Conservation (phyloP, 2,888 invertebrate species). For the Psylliodes chrysocephalus region DNA sequence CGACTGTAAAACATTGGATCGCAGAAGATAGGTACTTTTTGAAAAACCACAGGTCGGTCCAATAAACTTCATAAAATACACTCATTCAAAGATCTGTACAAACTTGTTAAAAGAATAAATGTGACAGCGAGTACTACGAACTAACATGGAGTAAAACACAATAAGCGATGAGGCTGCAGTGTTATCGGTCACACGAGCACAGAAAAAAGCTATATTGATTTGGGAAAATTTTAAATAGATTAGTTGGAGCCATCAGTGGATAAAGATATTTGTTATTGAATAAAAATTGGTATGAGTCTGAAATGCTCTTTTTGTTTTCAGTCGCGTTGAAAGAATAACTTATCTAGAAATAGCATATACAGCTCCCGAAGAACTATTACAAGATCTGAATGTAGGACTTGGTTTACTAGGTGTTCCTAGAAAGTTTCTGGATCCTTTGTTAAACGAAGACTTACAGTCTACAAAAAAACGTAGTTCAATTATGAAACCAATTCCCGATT, state of each 20-base stretch:
- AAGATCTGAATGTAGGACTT: slow-evolving; percentile 64
- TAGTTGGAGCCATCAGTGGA: background rate
- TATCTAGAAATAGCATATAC: slow-evolving; percentile 69
- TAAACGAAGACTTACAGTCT: slow-evolving; percentile 59
- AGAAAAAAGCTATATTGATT: background rate
- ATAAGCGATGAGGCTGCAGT: too few species aligned
- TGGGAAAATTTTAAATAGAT: background rate
- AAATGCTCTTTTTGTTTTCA: too few species aligned
- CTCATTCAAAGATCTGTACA: too few species aligned
- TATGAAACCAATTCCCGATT: slow-evolving; percentile 51
- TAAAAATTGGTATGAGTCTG: background rate
- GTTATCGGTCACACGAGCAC: too few species aligned
- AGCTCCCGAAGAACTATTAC: slow-evolving; percentile 68
- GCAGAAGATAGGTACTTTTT: too few species aligned
- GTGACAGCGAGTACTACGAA: too few species aligned
- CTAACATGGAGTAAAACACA: too few species aligned
- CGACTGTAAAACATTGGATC: too few species aligned
- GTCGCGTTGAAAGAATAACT: slow-evolving; percentile 62
- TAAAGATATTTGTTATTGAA: background rate
- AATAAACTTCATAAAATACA: too few species aligned
- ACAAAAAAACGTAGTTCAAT: slow-evolving; percentile 45
- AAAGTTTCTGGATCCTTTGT: slow-evolving; percentile 69
- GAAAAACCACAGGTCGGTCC: too few species aligned
- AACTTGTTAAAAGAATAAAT: too few species aligned
- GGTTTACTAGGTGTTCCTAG: slow-evolving; percentile 72